A percentile compares a stretch with the other conserved stretches of the same genome.
Evolutionary conservation across 2,888 invertebrate species (phyloP).

Genomic region (Strigamia maritima): DNA sequence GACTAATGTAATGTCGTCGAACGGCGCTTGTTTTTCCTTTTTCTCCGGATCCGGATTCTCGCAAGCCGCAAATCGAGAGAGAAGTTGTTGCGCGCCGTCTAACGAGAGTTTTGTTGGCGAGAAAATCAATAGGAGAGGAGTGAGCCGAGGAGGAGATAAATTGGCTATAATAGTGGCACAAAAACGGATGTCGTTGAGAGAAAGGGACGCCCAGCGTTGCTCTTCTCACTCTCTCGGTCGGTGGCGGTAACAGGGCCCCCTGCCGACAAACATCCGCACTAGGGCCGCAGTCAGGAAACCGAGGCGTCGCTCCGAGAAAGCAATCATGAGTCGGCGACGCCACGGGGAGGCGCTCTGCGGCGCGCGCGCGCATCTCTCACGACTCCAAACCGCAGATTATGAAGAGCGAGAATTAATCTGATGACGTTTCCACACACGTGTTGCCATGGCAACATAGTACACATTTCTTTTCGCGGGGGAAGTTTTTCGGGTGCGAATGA

Average conservation of each 20-base stretch:
- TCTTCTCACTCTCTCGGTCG: conserved; percentile 18
- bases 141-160: conserved; percentile 21
- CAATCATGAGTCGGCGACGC: neutral
- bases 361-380: neutral
- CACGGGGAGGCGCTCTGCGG: neutral
- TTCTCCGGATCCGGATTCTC: no score
- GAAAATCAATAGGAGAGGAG: conserved; percentile 22
- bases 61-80: neutral
- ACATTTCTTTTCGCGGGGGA: neutral
- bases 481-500: neutral
- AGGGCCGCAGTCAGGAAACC: conserved; percentile 28
- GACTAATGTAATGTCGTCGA: neutral
- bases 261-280: conserved; percentile 31
- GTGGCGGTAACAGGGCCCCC: conserved; percentile 34
- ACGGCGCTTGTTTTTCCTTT: neutral
- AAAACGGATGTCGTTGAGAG: neutral
- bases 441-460: neutral
- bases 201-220: neutral
- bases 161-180: conserved; percentile 34
- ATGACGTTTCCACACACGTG: neutral
- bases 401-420: neutral
- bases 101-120: conserved; percentile 11
- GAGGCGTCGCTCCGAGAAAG: neutral
- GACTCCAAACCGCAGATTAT: neutral
- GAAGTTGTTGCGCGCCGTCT: neutral